A percentile compares a stretch with the other conserved stretches of the same genome.
phyloP scores from a whole-genome alignment of 2,797 vertebrate genomes.

The Bradypodion ventrale region DNA sequence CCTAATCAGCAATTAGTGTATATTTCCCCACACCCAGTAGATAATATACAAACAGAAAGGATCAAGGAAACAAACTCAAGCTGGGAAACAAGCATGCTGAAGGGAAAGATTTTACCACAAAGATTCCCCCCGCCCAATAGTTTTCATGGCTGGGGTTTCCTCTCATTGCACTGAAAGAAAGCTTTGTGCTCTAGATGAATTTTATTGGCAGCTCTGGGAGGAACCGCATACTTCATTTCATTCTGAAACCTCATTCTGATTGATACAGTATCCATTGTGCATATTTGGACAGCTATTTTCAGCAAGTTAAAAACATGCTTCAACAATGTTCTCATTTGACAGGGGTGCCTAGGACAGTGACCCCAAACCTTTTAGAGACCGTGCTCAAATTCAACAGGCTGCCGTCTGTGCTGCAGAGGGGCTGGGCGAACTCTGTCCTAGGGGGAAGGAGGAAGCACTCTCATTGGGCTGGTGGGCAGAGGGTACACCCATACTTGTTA shows the following conservation, averaged over 20 bases:
- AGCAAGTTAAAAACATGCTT: conserved; percentile 44
- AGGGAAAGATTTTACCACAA: conserved; percentile 22
- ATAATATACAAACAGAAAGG: conserved; percentile 20
- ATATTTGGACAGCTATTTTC: conserved; percentile 58
- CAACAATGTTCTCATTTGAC: no score
- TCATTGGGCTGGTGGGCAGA: no score
- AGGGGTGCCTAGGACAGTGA: no score
- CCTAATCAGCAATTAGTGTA: background rate
- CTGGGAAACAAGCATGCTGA: conserved; percentile 24
- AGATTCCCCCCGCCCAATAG: conserved; percentile 13
- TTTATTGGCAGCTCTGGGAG: conserved; percentile 43
- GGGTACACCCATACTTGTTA: no score
- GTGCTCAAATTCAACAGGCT: no score
- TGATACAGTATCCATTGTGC: conserved; percentile 56
- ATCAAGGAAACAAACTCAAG: conserved; percentile 38
- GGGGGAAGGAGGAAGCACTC: no score
- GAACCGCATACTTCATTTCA: conserved; percentile 33
- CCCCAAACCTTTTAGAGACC: no score
- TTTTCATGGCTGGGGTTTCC: conserved; percentile 53
- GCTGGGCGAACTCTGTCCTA: no score
- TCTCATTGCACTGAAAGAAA: conserved; percentile 48
- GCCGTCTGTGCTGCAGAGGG: no score
- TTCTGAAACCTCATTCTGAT: conserved; percentile 54
- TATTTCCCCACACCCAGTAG: background rate
- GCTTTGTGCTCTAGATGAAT: conserved; percentile 51